Conservation (phyloP, 2,888 invertebrate species). For the Pollenia labialis region DNA sequence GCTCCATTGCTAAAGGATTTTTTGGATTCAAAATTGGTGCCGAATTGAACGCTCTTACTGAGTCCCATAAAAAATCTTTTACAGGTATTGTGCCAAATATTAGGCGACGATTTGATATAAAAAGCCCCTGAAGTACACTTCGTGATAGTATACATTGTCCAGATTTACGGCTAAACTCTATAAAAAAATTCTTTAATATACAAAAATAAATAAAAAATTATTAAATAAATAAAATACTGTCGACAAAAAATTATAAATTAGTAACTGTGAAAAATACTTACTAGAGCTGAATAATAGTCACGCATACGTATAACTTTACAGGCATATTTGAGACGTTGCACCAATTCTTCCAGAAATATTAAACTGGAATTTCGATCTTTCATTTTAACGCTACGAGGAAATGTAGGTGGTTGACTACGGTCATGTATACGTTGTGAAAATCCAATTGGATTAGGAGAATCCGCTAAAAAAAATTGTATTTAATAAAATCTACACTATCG, state of each 20-base stretch:
- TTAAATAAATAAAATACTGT: neutral
- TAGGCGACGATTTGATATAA: slow-evolving; percentile 85
- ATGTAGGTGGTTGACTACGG: slow-evolving; percentile 97
- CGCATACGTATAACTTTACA: slow-evolving; percentile 92
- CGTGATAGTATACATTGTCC: slow-evolving; percentile 96
- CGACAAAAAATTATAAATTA: neutral
- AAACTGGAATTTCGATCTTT: slow-evolving; percentile 87
- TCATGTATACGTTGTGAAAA: slow-evolving; percentile 99
- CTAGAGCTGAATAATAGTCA: slow-evolving; percentile 93
- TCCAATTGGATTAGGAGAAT: slow-evolving; percentile 93
- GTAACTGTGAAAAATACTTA: slow-evolving; percentile 82
- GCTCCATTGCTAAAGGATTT: slow-evolving; percentile 85
- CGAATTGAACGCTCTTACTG: slow-evolving; percentile 93
- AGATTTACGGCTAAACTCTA: slow-evolving; percentile 94
- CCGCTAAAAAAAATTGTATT: slow-evolving; percentile 81
- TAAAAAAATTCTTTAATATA: slow-evolving; percentile 92
- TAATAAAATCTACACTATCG: no score
- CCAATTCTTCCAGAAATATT: slow-evolving; percentile 92
- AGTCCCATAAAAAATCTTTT: slow-evolving; percentile 93
- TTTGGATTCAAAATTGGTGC: slow-evolving; percentile 94
- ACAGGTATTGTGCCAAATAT: slow-evolving; percentile 85
- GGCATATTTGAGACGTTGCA: slow-evolving; percentile 91
- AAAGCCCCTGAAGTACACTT: slow-evolving; percentile 93
- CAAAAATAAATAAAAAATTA: neutral
- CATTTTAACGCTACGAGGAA: slow-evolving; percentile 97